A percentile compares a stretch with the other conserved stretches of the same genome.
phyloP scores from a whole-genome alignment of 2,113 vertebrate species.

The Nycticryphes semicollaris region DNA sequence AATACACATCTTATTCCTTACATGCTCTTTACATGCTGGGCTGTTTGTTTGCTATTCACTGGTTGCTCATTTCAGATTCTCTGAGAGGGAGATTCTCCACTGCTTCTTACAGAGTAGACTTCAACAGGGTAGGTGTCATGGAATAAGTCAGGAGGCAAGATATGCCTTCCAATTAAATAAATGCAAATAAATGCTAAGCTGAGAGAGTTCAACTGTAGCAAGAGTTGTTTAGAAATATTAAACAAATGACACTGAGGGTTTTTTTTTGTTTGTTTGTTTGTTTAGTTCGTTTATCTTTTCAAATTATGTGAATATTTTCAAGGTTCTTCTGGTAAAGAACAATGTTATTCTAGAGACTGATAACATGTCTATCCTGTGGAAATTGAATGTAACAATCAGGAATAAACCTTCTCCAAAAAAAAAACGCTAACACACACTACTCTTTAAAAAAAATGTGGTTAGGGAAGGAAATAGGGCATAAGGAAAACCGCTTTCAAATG shows the following conservation, averaged over 20 bases:
- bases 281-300: neutral
- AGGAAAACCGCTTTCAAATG: neutral
- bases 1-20: neutral
- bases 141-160: neutral
- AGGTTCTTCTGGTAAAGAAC: neutral
- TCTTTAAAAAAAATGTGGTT: neutral
- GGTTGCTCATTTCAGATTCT: neutral
- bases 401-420: neutral
- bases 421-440: neutral
- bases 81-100: neutral
- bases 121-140: neutral
- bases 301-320: neutral
- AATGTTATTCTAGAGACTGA: neutral
- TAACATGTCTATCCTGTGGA: neutral
- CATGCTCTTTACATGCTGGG: neutral
- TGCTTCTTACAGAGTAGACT: neutral
- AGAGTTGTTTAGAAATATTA: neutral
- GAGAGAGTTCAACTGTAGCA: neutral
- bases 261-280: neutral
- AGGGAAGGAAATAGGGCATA: neutral
- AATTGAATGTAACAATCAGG: neutral
- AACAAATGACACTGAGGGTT: rapidly evolving
- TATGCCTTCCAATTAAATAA: neutral
- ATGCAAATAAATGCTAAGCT: neutral
- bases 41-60: neutral